Evolutionary conservation across 2,113 vertebrate genomes (phyloP), one percentile per base, ranked within the genome.

Genomic region (Nettapus auritus): DNA sequence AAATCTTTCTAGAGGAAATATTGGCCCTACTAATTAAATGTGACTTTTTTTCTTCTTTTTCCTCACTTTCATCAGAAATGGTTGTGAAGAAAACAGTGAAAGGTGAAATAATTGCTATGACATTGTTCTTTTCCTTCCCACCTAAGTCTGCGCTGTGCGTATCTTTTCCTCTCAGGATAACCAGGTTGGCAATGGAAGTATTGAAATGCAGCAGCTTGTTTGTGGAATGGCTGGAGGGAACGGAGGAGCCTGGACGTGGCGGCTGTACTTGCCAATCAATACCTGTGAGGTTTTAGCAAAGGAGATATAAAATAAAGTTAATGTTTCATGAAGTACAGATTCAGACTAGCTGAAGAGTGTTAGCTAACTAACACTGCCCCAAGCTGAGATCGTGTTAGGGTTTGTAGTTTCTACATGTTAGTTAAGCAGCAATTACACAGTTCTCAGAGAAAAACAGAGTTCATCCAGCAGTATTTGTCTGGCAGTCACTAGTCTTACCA

Each of bases 131-230:
- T 22, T 81, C 76, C 26, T 71, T 46, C 97, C 98, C 89, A 99
- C 99, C 98, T 59, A 98, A 63, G 60, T 99, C 98, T 11, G 97
- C 97, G 3, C 83, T 87, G 69, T 98, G 98, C 4, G 94, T 97
- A 3, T 99, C 99, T 91, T 99, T 99, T 60, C 99, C 99, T 91
- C 99, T 97, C 94, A 99, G 98, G 94, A 99, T 96, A n/a, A 99
- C 97, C 96, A 99, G 96, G 97, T 99, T 99, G 78, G 99, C 98
- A 94, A 99, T 66, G 56, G 99, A 99, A 26, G 95, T 98, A 96
- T 99, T 99, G 70, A 99, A 99, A 86, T 87, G 93, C 55, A 70
- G 86, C 3, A 96, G 91, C 31, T 95, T 97, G 17, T 88, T 89
- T 38, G 84, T 82, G 78, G 95, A 91, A 22, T 13, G 75, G 40